Conservation (phyloP, 2,113 vertebrate species). For the Oxyruncus cristatus region DNA sequence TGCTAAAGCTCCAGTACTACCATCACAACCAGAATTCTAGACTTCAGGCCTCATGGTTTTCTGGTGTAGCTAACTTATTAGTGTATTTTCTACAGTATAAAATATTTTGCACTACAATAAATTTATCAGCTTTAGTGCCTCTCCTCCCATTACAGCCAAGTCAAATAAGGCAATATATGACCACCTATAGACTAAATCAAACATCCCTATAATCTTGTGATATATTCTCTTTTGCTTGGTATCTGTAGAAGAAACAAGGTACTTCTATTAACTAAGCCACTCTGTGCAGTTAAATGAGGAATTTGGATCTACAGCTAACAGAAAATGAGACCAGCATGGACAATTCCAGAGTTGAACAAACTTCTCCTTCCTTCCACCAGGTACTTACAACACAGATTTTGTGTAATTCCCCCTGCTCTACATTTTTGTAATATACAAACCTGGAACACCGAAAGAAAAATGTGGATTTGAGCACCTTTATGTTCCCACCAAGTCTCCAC, state of each 20-base stretch:
- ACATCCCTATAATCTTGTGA: background rate
- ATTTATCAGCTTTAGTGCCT: background rate
- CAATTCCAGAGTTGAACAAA: background rate
- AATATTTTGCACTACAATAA: background rate
- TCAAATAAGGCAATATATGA: background rate
- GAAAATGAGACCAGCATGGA: background rate
- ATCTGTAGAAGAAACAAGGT: background rate
- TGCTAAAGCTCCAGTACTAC: background rate
- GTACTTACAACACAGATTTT: background rate
- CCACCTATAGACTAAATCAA: background rate
- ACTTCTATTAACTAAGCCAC: background rate
- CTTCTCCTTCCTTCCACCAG: background rate
- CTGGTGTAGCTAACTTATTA: background rate
- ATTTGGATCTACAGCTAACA: background rate
- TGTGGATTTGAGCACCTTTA: background rate
- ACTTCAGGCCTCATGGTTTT: background rate
- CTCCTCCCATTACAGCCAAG: background rate
- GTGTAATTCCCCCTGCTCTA: background rate
- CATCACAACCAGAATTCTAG: background rate
- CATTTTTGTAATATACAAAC: background rate
- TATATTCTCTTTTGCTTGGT: background rate
- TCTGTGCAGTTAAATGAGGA: background rate
- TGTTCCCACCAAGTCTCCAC: background rate
- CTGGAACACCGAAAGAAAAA: background rate
- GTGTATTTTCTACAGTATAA: background rate